Conservation (phyloP, 2,888 invertebrate species). For the Miltochrista miniata region DNA sequence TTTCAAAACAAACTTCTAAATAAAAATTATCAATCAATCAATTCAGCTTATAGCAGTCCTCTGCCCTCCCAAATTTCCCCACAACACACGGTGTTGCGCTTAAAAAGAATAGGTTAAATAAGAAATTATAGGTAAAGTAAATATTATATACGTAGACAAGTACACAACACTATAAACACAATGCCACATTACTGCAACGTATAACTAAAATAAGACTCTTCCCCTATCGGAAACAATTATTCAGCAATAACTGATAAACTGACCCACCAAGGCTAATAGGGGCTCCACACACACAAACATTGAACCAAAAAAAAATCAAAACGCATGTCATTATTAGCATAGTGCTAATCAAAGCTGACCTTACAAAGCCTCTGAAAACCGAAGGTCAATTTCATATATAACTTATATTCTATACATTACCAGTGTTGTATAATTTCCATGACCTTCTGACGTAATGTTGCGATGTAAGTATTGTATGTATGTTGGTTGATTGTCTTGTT, state of each 20-base stretch:
- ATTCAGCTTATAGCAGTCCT: too few relatives aligned
- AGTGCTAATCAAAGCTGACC: slow-evolving; percentile 48
- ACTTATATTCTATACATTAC: slow-evolving; percentile 30
- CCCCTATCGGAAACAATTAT: slow-evolving; percentile 23
- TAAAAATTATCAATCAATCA: too few relatives aligned
- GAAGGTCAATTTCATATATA: slow-evolving; percentile 46
- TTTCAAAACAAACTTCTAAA: too few relatives aligned
- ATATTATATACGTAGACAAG: too few relatives aligned
- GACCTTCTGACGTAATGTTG: slow-evolving; percentile 50
- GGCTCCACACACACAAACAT: slow-evolving; percentile 28
- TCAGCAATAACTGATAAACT: slow-evolving; percentile 13
- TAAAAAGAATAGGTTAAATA: too few relatives aligned
- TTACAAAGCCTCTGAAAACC: slow-evolving; percentile 52
- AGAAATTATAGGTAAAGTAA: too few relatives aligned
- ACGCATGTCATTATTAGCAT: slow-evolving; percentile 23
- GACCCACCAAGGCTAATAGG: slow-evolving; percentile 22
- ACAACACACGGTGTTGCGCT: too few relatives aligned
- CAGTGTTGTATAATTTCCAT: slow-evolving; percentile 34
- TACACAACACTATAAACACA: too few relatives aligned
- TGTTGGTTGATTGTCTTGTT: slow-evolving; percentile 47
- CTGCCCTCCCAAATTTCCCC: too few relatives aligned
- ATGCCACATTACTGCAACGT: neutral
- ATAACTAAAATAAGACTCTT: slow-evolving; percentile 18
- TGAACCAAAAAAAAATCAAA: slow-evolving; percentile 19
- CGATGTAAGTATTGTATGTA: slow-evolving; percentile 25